Evolutionary conservation across 2,888 invertebrate genomes (phyloP), one percentile per base, ranked within the genome.

Genomic region (Eristalis intricaria): DNA sequence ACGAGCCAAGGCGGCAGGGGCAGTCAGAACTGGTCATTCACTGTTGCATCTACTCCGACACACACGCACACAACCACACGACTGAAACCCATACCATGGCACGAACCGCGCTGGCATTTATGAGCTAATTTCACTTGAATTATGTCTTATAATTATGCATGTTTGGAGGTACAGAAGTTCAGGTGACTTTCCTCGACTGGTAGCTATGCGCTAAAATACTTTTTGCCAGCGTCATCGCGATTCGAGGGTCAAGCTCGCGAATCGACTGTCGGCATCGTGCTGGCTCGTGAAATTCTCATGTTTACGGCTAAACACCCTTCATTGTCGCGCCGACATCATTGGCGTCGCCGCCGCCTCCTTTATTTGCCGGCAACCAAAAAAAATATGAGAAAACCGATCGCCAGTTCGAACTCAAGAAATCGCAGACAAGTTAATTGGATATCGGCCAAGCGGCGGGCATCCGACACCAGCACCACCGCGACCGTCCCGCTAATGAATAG

Each of bases 391-490:
- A 66, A 40, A 35, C 58, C 56, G 40, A 71, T 80, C 66, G 26
- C 23, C 70, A n/a, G 58, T 61, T 84, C 66, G 76, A 85, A 85
- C 81, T 77, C 64, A 68, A 85, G 64, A 85, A 68, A 43, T 60
- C 73, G 73, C 85, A 74, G 81, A 81, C 85, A 77, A 81, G 77
- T 81, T 85, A 85, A 85, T 85, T 85, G 82, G 85, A 81, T 81
- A 82, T 65, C 40, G 43, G 40, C 32, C 63, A 60, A 66, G 69
- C 26, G 69, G 19, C 10, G 32, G 4, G 13, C 19, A 63, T 35
- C 2, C 32, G 63, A 13, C 64, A 29, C 22, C 50, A 50, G n/a
- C 43, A 13, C 56, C 19, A 38, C 82, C 11, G 19, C n/a, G 4
- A 32, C 8, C 23, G 64, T 32, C 23, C 43, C 7, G 40, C 43